Evolutionary conservation across 2,113 vertebrate species (phyloP), one percentile per base, ranked within the genome.

Genomic region (Phycodurus eques): DNA sequence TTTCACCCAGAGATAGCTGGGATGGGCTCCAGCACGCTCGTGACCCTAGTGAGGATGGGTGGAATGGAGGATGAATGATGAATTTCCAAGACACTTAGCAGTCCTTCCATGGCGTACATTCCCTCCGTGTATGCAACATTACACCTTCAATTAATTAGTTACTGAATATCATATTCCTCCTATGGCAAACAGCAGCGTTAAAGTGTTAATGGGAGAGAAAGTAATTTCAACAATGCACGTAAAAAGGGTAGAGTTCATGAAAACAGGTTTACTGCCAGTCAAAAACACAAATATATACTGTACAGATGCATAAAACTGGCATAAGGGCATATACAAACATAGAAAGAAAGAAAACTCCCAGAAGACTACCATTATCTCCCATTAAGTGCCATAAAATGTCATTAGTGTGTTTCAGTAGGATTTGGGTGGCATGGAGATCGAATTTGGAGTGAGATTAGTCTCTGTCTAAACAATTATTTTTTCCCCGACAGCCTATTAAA

Each of bases 391-490:
- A 83, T 88, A 83, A 89, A 88, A 88, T 88, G 86, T 88, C 82
- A 88, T 91, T 88, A 90, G 85, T 83, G 88, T 87, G 85, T 83
- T 88, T 91, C 86, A 88, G 79, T 66, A 85, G 88, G 87, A 87
- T 88, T 87, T 47, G 65, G 75, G 51, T 80, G 78, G 77, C 9
- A 72, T 80, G 83, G 80, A 79, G 81, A 91, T 88, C 86, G 79
- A 87, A 91, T 90, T 83, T 88, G 74, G 71, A 76, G 76, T 20
- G 61, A 80, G 83, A 81, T 90, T 72, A 53, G 72, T 73, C 81
- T 44, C 68, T 64, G 70, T 83, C 85, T 72, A 86, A 87, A 89
- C 80, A 89, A 85, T 84, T 80, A 88, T 90, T 90, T 88, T 77
- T 89, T 79, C 76, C 77, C 75, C 75, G 74, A 81, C 80, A 70